Percentiles rank a stretch among this genome's conserved stretches.
Conservation (phyloP, 2,888 invertebrate species). For the Clepsis dumicolana region DNA sequence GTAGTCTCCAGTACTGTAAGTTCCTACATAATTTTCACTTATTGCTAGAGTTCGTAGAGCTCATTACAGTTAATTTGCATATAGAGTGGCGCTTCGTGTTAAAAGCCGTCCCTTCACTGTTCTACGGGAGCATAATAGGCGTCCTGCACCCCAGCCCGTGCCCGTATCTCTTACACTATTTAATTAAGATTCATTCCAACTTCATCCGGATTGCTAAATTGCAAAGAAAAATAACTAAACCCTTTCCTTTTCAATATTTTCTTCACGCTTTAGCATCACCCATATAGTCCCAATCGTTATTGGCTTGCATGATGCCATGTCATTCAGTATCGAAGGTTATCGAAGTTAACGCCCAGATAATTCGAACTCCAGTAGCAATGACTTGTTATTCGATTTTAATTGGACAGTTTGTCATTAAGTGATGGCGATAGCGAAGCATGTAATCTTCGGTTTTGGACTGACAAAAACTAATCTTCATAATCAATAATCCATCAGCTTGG, state of each 20-base stretch:
- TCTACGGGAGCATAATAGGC: slow-evolving; percentile 46
- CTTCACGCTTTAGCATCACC: not conserved
- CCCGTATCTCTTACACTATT: slow-evolving; percentile 15
- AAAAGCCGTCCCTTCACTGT: slow-evolving; percentile 44
- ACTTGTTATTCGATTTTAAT: slow-evolving; percentile 39
- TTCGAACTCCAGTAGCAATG: slow-evolving; percentile 28
- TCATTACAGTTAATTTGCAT: slow-evolving; percentile 60
- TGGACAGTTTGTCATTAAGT: slow-evolving; percentile 7
- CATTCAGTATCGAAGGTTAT: slow-evolving; percentile 36
- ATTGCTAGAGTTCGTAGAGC: slow-evolving; percentile 45
- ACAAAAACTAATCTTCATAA: slow-evolving; percentile 17
- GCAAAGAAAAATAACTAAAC: not conserved
- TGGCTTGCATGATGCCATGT: slow-evolving; percentile 13
- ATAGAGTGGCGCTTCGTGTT: slow-evolving; percentile 53
- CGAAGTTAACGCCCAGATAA: slow-evolving; percentile 29
- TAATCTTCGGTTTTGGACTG: slow-evolving; percentile 11
- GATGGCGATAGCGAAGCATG: not conserved
- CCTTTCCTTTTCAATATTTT: not conserved
- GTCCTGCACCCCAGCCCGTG: slow-evolving; percentile 13
- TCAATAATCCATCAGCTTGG: slow-evolving; percentile 46
- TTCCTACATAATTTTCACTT: slow-evolving; percentile 33
- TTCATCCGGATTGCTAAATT: not conserved
- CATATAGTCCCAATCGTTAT: slow-evolving; percentile 2
- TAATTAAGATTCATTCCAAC: slow-evolving; percentile 29
- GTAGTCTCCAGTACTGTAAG: not conserved